phyloP scores from a whole-genome alignment of 2,888 invertebrate species.

The Odontomyia ornata region DNA sequence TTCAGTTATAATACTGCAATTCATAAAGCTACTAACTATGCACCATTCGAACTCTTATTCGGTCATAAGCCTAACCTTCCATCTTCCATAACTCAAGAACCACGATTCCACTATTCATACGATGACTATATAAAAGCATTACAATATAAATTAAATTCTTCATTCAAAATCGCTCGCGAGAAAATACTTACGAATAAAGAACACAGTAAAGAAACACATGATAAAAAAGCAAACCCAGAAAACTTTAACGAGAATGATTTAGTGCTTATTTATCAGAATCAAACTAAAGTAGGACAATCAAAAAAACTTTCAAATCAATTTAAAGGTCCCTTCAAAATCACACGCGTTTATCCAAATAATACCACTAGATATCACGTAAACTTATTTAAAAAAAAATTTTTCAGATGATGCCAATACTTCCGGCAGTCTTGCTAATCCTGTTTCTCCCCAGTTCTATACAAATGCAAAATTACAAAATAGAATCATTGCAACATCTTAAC shows the following conservation, averaged over 20 bases:
- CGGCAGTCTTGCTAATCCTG: too few species aligned
- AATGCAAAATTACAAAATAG: too few species aligned
- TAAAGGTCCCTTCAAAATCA: conserved; percentile 4
- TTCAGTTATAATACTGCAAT: conserved; percentile 37
- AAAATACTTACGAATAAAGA: neutral
- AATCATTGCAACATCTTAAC: too few species aligned
- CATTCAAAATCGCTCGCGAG: neutral
- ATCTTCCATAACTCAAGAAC: neutral
- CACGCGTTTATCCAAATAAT: neutral
- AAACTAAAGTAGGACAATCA: neutral
- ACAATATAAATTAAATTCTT: neutral
- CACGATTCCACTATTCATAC: neutral
- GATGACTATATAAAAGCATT: neutral
- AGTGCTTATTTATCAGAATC: neutral
- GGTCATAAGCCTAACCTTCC: conserved; percentile 30
- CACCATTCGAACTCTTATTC: conserved; percentile 37
- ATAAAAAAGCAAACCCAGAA: neutral
- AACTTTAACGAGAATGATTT: neutral
- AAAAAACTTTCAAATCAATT: neutral
- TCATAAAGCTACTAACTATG: conserved; percentile 27
- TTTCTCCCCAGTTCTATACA: too few species aligned
- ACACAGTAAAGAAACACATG: neutral
- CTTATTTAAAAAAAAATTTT: too few species aligned
- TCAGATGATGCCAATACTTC: too few species aligned
- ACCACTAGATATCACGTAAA: too few species aligned